phyloP scores from a whole-genome alignment of 2,888 invertebrate species.

The Erpobdella octoculata region DNA sequence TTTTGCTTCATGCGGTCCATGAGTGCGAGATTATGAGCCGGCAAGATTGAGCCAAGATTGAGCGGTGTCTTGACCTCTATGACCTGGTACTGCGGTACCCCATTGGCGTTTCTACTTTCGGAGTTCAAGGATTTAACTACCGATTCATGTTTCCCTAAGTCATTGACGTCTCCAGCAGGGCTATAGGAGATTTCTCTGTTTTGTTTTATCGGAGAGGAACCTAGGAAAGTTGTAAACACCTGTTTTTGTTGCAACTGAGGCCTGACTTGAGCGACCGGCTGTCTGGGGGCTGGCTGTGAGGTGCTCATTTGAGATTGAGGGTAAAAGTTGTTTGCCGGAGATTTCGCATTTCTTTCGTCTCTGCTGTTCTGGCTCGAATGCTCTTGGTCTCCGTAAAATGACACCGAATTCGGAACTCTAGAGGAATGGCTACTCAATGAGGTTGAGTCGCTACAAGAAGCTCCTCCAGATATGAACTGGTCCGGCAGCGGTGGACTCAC shows the following conservation, averaged over 20 bases:
- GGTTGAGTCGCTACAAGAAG: background rate
- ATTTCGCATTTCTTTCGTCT: background rate
- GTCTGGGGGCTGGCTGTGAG: background rate
- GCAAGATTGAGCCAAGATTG: slow-evolving; percentile 10
- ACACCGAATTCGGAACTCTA: background rate
- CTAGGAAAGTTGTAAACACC: slow-evolving; percentile 15
- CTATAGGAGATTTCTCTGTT: background rate
- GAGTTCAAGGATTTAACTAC: no score
- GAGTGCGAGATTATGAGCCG: slow-evolving; percentile 22
- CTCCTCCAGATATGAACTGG: background rate
- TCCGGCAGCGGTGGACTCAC: background rate
- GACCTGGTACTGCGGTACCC: background rate
- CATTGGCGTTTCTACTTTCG: background rate
- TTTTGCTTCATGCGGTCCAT: slow-evolving; percentile 14
- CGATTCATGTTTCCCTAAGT: no score
- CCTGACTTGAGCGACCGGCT: background rate
- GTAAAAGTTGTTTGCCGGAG: background rate
- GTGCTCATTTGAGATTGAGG: background rate
- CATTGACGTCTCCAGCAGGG: background rate
- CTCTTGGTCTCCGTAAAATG: background rate
- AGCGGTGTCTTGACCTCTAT: background rate
- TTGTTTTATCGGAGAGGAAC: background rate
- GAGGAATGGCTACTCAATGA: background rate
- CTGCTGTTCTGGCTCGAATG: no score
- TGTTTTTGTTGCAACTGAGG: background rate